A percentile compares a stretch with the other conserved stretches of the same genome.
Conservation (phyloP, 1,140 invertebrate species). For the Tetraneura akinire region DNA sequence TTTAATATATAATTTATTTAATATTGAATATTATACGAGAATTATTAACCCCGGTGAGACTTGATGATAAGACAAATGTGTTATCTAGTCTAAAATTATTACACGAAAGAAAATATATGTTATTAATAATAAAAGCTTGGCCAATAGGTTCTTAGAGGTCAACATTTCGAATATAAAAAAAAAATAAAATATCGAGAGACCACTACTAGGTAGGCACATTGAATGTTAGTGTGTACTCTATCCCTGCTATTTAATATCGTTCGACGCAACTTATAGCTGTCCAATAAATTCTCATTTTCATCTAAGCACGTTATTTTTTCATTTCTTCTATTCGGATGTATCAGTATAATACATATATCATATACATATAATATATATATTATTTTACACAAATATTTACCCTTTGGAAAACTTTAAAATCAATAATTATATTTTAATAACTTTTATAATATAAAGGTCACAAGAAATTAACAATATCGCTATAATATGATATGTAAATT, state of each 20-base stretch:
- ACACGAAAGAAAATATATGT: background rate
- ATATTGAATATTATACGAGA: background rate
- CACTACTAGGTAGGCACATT: background rate
- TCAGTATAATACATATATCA: no score
- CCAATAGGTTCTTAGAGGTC: background rate
- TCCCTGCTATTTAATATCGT: background rate
- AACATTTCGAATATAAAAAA: background rate
- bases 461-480: no score
- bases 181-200: background rate
- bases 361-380: no score
- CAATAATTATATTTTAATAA: background rate
- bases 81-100: background rate
- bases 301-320: background rate
- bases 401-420: background rate
- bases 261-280: background rate
- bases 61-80: background rate
- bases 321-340: background rate
- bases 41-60: background rate
- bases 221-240: background rate
- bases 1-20: background rate
- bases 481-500: no score
- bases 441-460: no score
- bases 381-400: background rate
- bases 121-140: background rate
- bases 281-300: background rate